Conservation (phyloP, 2,888 invertebrate genomes). For the Alentia gelatinosa region DNA sequence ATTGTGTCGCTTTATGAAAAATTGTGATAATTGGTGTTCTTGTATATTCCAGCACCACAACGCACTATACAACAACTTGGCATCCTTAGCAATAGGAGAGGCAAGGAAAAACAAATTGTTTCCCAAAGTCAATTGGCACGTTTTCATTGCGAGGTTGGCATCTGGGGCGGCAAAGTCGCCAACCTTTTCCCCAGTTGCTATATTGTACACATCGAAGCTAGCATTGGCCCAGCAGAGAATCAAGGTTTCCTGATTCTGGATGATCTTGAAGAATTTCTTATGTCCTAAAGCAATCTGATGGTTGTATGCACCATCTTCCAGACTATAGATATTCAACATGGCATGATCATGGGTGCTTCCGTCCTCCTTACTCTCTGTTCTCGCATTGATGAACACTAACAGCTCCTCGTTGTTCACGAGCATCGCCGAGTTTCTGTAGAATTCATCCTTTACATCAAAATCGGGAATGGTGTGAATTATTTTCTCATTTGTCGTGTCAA, state of each 20-base stretch:
- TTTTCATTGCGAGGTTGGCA: conserved; percentile 48
- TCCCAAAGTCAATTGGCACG: conserved; percentile 46
- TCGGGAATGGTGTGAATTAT: conserved; percentile 27
- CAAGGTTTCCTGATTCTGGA: background rate
- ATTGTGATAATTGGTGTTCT: conserved; percentile 23
- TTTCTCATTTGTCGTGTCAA: conserved; percentile 30
- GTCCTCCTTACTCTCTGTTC: conserved; percentile 45
- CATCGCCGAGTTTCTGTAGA: conserved; percentile 58
- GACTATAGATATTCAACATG: conserved; percentile 50
- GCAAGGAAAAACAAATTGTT: conserved; percentile 55
- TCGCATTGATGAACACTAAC: conserved; percentile 58
- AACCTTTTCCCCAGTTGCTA: background rate
- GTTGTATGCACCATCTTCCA: background rate
- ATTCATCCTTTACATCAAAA: conserved; percentile 63
- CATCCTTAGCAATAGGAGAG: background rate
- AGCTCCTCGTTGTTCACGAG: conserved; percentile 14
- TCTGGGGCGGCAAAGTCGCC: conserved; percentile 55
- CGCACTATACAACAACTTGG: conserved; percentile 44
- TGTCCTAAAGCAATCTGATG: conserved; percentile 52
- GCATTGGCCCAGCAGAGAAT: conserved; percentile 59
- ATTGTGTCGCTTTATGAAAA: background rate
- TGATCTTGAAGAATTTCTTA: conserved; percentile 46
- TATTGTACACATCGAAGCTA: conserved; percentile 57
- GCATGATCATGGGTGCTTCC: conserved; percentile 51
- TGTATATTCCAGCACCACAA: conserved; percentile 61